Conservation (phyloP, 2,888 invertebrate genomes). For the Rhogogaster chlorosoma region DNA sequence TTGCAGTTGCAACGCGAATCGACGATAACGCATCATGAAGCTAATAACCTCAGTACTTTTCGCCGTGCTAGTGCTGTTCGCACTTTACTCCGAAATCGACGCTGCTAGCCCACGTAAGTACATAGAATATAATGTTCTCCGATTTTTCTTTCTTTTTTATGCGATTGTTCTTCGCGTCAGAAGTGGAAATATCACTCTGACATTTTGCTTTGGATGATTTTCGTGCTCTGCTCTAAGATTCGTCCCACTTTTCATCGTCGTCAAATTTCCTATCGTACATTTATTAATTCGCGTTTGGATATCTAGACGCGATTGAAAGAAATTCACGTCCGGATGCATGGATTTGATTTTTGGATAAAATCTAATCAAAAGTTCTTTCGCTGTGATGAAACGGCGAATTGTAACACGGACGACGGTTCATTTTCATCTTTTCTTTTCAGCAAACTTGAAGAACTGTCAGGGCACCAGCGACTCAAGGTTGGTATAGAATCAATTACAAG, state of each 20-base stretch:
- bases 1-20: not conserved
- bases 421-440: not conserved
- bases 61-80: conserved; percentile 8
- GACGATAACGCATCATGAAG: conserved; percentile 29
- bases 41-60: not conserved
- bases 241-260: not conserved
- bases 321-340: not conserved
- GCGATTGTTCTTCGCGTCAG: not conserved
- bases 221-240: not conserved
- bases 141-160: not conserved
- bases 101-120: not conserved
- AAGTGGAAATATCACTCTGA: not conserved
- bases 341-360: not conserved
- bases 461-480: not conserved
- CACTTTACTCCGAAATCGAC: conserved; percentile 20
- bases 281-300: not conserved
- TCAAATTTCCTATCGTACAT: not conserved
- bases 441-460: not conserved
- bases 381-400: not conserved
- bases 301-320: not conserved
- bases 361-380: too few species aligned
- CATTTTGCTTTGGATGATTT: not conserved
- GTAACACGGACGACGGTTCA: too few species aligned
- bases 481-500: not conserved
- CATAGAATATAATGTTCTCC: not conserved